phyloP scores from a whole-genome alignment of 2,113 vertebrate species.

The Protobothrops flavoviridis region DNA sequence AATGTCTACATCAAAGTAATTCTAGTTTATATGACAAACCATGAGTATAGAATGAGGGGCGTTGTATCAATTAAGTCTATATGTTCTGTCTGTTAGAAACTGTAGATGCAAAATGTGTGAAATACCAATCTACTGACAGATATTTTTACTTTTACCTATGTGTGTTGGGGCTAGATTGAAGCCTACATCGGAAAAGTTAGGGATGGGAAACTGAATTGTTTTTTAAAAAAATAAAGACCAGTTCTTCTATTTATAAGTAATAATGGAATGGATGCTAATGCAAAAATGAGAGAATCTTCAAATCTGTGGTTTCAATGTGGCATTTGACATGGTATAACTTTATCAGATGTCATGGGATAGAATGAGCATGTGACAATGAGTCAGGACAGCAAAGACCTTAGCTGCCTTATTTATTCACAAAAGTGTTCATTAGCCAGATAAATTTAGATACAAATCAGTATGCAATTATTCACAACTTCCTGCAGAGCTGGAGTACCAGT shows the following conservation, averaged over 20 bases:
- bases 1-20: not conserved
- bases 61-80: not conserved
- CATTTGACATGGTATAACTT: not conserved
- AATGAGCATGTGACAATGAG: constrained; percentile 12
- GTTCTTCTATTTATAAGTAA: not conserved
- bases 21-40: not conserved
- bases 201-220: not conserved
- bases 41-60: not conserved
- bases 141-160: not conserved
- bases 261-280: not conserved
- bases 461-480: constrained; percentile 31
- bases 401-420: constrained; percentile 15
- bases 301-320: not conserved
- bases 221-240: not conserved
- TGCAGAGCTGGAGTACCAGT: not conserved
- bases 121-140: not conserved
- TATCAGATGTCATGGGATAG: not conserved
- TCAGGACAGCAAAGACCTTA: not conserved
- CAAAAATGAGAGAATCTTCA: not conserved
- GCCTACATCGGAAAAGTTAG: not conserved
- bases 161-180: not conserved
- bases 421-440: constrained; percentile 22
- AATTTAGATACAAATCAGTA: constrained; percentile 23
- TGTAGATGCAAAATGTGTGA: not conserved
- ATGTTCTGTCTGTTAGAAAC: not conserved